Evolutionary conservation across 2,797 vertebrate species (phyloP), one percentile per base, ranked within the genome.

Genomic region (Cuculus canorus): DNA sequence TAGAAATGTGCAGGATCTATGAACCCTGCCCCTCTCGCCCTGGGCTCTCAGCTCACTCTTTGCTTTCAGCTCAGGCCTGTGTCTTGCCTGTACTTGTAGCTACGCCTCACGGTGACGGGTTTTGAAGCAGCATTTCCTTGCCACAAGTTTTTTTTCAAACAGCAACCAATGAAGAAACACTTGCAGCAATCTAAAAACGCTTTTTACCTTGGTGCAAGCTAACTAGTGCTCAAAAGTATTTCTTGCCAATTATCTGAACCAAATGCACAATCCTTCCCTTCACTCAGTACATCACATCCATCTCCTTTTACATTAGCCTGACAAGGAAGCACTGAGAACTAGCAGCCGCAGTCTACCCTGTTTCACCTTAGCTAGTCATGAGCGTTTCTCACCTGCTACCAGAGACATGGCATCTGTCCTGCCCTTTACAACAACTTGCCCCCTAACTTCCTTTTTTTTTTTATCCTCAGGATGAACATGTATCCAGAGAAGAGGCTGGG

Each of bases 341-440:
- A 23, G 48, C 82, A 64, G 9, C 28, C 32, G 2, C 28, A 14
- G 28, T 22, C 35, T 5, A 47, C 41, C 45, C 50, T 28, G n/a
- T 10, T 82, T 61, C 37, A 48, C 37, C 41, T 82, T 43, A 7
- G 48, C 33, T 84, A 79, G 18, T 24, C n/a, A 61, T 0, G 0
- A 68, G 47, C 25, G 5, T 28, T 47, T 87, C 70, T 70, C 37
- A 37, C 65, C 66, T n/a, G 66, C 70, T 64, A 47, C 32, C 81
- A 50, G 53, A 39, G 16, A 24, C 2, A 2, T 0, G 1, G 7
- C 4, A 7, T 54, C 64, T 24, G 7, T 30, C 64, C 47, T 68
- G 60, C 33, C 57, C n/a, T 57, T 72, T 3, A 71, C 41, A 87
- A 57, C 27, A 68, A 68, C 22, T 11, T 47, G 37, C 39, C 43